Base-by-base conservation (phyloP, 2,113 vertebrate species). In the Lipotes vexillifer region DNA sequence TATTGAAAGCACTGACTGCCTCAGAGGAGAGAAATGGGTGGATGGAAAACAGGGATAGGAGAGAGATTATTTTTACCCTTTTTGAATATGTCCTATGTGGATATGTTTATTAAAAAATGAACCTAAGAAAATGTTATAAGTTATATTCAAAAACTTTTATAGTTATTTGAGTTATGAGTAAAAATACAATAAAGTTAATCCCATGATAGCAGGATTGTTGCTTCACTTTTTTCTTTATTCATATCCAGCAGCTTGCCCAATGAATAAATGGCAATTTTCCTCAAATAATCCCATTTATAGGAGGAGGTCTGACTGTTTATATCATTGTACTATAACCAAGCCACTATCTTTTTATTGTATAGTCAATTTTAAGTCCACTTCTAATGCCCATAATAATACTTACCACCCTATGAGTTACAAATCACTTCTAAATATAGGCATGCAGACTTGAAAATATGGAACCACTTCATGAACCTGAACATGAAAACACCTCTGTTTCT, bases 331-430 rank as follows among this genome's bases (percentile, higher is more conserved):
- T 49, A 25, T 74, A 81, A 84, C 17, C 1, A 57, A 93, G 27
- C 6, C 55, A 96, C 63, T 95, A 27, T 88, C 69, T 91, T 96
- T 94, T 75, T 57, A 95, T 59, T 87, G 44, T 71, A 63, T 36
- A 90, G 41, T 86, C 29, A 49, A 86, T 82, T 95, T 94, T 66
- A 65, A 84, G 3, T 52, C 36, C 82, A 68, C 23, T 84, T 61
- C n/a, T 57, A 82, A 94, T 44, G 31, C 38, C 25, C 41, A 33
- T 38, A 23, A 36, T 65, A 55, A 90, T 33, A 74, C 23, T 49
- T 83, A 80, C 8, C 20, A 77, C 14, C 6, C 12, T 38, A 80
- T 36, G 20, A 29, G 9, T 59, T 82, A 83, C 5, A 90, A 77
- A 78, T 90, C 15, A 21, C 23, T 82, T 23, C 57, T 74, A 65